These are phyloP conservation scores for Fregata magnificens DNA, from an alignment of 2,113 vertebrate genomes.

Conservation along the genomic window DNA sequence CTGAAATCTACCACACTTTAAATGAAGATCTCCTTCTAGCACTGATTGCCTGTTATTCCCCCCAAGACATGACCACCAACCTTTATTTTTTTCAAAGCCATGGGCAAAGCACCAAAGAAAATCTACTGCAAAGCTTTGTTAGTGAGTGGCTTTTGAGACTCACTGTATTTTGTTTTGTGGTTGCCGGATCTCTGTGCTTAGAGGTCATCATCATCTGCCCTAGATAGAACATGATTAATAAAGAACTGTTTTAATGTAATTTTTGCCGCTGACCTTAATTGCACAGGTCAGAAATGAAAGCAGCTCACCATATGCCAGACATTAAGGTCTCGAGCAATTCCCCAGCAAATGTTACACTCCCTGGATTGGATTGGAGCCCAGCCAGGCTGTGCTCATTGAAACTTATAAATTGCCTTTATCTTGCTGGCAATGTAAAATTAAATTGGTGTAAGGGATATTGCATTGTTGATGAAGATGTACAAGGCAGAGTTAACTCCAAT, in stretches of 20 bases:
- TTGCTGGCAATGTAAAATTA: slow-evolving; percentile 63
- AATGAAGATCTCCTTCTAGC: neutral
- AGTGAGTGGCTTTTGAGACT: neutral
- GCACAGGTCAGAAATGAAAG: slow-evolving; percentile 65
- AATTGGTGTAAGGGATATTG: slow-evolving; percentile 60
- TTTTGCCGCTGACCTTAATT: slow-evolving; percentile 59
- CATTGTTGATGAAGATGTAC: slow-evolving; percentile 65
- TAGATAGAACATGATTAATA: slow-evolving; percentile 58
- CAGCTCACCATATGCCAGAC: slow-evolving; percentile 57
- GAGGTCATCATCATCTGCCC: slow-evolving; percentile 37
- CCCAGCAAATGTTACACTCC: slow-evolving; percentile 50
- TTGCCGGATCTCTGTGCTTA: slow-evolving; percentile 12
- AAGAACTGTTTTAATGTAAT: slow-evolving; percentile 62
- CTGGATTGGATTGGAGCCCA: slow-evolving; percentile 53
- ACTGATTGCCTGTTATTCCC: neutral
- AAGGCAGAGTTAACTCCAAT: slow-evolving; percentile 55
- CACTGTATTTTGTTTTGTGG: neutral
- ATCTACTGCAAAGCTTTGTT: neutral
- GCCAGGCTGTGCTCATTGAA: slow-evolving; percentile 53
- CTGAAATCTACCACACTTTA: neutral
- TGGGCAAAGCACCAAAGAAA: neutral
- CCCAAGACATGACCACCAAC: neutral
- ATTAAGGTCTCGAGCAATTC: slow-evolving; percentile 64
- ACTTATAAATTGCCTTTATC: slow-evolving; percentile 70
- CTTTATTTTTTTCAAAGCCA: neutral